Evolutionary conservation across 2,888 invertebrate species (phyloP), one percentile per base, ranked within the genome.

Genomic region (Anoplius nigerrimus): DNA sequence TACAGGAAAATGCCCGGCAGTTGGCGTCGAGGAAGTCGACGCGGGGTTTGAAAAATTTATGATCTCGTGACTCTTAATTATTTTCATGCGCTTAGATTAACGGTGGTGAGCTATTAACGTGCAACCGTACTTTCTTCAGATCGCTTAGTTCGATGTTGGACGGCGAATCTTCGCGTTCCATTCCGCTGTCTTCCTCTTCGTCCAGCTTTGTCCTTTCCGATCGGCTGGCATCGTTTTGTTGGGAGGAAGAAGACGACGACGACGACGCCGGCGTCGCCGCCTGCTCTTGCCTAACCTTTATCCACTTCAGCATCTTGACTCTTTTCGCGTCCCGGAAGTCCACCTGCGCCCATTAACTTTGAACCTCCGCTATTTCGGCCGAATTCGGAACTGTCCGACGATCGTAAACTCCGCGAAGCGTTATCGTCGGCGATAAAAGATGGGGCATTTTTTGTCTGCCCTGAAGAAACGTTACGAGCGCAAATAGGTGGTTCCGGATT

Each of bases 231-330:
- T 34, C 34, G 11, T 34, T 34, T 13, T 21, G 59, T n/a, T n/a
- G n/a, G n/a, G n/a, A n/a, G n/a, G n/a, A n/a, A n/a, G n/a, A n/a
- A n/a, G n/a, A n/a, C 54, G 76, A 61, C 22, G 61, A 15, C 18
- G 18, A 0, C 1, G 20, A 0, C 24, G 27, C 24, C 16, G 77
- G 74, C 67, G 79, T 66, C 16, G 18, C 54, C 48, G 70, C 58
- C 64, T 79, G 76, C 72, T 85, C 87, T 76, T 88, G 87, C 34
- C 87, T 84, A 51, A 87, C 87, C 81, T 88, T 88, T 64, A 88
- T 88, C 88, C 88, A 88, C 87, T 88, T 88, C 68, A 88, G 82
- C 88, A 88, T 88, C 64, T 82, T 84, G 34, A 16, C 22, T 16
- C n/a, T 21, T 43, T 15, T 43, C 43, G 34, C 11, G 34, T 34